A percentile compares a stretch with the other conserved stretches of the same genome.
phyloP scores from a whole-genome alignment of 2,888 invertebrate species.

The Dicyrtomina minuta region DNA sequence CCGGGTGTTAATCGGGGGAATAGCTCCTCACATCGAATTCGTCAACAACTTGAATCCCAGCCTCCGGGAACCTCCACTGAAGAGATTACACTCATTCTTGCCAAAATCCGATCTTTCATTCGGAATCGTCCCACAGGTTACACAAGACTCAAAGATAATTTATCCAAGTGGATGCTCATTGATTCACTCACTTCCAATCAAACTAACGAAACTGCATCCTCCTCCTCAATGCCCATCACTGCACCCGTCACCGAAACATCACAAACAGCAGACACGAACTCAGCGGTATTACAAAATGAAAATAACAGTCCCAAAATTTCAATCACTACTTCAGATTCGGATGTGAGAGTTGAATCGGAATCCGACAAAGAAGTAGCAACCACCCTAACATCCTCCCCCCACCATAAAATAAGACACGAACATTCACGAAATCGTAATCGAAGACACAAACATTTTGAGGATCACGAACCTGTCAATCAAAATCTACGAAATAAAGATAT shows the following conservation, averaged over 20 bases:
- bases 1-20: neutral
- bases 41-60: neutral
- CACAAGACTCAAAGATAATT: slow-evolving; percentile 41
- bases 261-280: neutral
- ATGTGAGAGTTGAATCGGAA: too few relatives aligned
- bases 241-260: too few relatives aligned
- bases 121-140: slow-evolving; percentile 44
- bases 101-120: slow-evolving; percentile 47
- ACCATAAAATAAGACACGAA: slow-evolving; percentile 34
- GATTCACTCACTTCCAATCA: neutral
- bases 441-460: too few relatives aligned
- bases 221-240: neutral
- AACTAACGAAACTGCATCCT: neutral
- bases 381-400: neutral
- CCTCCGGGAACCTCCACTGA: slow-evolving; percentile 35
- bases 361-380: neutral
- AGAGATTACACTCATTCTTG: slow-evolving; percentile 45
- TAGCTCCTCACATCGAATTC: neutral
- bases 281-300: neutral
- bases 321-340: too few relatives aligned
- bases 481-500: too few relatives aligned
- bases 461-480: too few relatives aligned
- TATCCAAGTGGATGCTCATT: slow-evolving; percentile 45
- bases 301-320: too few relatives aligned
- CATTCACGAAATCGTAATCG: slow-evolving; percentile 9